Evolutionary conservation across 2,797 vertebrate species (phyloP).

Genomic region (Podarcis siculus): DNA sequence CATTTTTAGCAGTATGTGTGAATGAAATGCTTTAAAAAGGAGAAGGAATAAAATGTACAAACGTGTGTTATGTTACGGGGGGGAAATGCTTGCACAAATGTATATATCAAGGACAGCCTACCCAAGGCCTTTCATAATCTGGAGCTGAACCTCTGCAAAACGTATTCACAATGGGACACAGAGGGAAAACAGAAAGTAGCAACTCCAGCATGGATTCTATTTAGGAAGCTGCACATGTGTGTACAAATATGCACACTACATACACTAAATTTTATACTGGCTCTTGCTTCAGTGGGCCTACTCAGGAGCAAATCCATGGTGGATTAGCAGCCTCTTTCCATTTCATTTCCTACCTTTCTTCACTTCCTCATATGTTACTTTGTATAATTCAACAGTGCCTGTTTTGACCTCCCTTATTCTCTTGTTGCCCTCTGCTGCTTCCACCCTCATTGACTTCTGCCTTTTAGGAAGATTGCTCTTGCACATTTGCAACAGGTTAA

Average conservation of each 20-base stretch:
- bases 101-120: too few species aligned
- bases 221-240: background rate
- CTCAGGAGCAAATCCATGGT: background rate
- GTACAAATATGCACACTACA: too few species aligned
- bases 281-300: too few species aligned
- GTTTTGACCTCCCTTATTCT: constrained; percentile 1
- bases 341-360: background rate
- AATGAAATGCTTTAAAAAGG: too few species aligned
- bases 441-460: background rate
- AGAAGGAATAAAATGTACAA: too few species aligned
- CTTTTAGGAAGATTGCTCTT: constrained; percentile 14
- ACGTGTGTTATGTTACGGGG: too few species aligned
- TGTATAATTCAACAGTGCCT: background rate
- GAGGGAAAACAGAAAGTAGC: too few species aligned
- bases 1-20: background rate
- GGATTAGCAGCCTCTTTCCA: background rate
- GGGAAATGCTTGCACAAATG: too few species aligned
- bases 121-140: too few species aligned
- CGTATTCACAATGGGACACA: too few species aligned
- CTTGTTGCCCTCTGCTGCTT: background rate
- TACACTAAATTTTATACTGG: background rate
- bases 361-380: background rate
- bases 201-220: too few species aligned
- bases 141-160: too few species aligned
- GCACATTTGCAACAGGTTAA: background rate